A percentile compares a stretch with the other conserved stretches of the same genome.
Conservation (phyloP, 2,113 vertebrate genomes). For the Mandrillus leucophaeus region DNA sequence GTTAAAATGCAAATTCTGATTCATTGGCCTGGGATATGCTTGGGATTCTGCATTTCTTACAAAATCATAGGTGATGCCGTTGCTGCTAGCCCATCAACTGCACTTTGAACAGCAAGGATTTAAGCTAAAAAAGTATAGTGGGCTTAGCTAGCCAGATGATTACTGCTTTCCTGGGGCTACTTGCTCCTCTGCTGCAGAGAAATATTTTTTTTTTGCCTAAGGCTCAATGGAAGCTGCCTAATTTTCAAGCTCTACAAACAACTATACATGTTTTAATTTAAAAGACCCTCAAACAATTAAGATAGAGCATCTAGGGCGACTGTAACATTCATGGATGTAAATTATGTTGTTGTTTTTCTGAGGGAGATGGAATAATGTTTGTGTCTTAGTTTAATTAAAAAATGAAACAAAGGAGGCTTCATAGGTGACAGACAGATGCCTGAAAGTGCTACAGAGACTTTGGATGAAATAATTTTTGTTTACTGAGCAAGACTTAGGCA, state of each 20-base stretch:
- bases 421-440: slow-evolving; percentile 36
- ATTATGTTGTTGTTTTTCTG: slow-evolving; percentile 59
- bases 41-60: neutral
- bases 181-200: slow-evolving; percentile 7
- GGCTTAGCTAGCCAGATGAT: neutral
- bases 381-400: slow-evolving; percentile 73
- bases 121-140: neutral
- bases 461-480: slow-evolving; percentile 33
- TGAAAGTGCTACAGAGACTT: slow-evolving; percentile 36
- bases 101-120: neutral
- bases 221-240: slow-evolving; percentile 37
- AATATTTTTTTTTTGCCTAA: slow-evolving; percentile 21
- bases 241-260: slow-evolving; percentile 60
- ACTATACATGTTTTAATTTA: slow-evolving; percentile 66
- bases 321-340: slow-evolving; percentile 64
- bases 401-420: slow-evolving; percentile 51
- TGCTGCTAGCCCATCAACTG: neutral
- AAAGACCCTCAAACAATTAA: slow-evolving; percentile 68
- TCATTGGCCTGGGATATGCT: neutral
- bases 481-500: neutral
- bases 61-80: neutral
- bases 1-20: slow-evolving; percentile 37
- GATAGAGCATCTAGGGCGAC: slow-evolving; percentile 46
- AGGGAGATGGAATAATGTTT: slow-evolving; percentile 50
- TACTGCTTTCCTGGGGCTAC: neutral